Base-by-base conservation (phyloP, 2,113 vertebrate genomes). In the Oncorhynchus kisutch region DNA sequence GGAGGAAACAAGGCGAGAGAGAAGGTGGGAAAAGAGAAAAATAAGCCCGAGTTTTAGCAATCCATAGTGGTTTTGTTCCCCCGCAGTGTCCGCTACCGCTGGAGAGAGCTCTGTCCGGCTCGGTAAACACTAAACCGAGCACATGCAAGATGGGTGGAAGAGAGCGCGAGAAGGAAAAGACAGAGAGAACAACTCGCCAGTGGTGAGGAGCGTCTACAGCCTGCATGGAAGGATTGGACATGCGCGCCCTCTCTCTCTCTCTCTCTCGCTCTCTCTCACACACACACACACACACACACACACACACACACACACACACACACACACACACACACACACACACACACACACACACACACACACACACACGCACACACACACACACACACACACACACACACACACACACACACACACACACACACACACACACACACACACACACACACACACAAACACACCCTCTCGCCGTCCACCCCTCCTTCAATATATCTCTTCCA, bases 41-140 rank as follows among this genome's bases (percentile, higher is more conserved):
- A 16, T 22, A 29, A 22, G 69, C 81, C 82, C 66, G 75, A 67
- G 74, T 83, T 82, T 94, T 84, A 94, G 91, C 91, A 92, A 75
- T 90, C 95, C 96, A 94, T 93, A 83, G 84, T 91, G 86, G 85
- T 82, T 85, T 89, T 71, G 88, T 87, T 93, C 88, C 93, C 94
- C 96, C 94, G 96, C 96, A 96, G 95, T 95, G 95, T 94, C 94
- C 92, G 92, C 89, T 93, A 91, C 94, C 92, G 92, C 89, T 93
- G 91, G 88, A 94, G 93, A 94, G 93, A 93, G 94, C 88, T 81
- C 80, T 73, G 95, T 95, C 95, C 94, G 91, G 90, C 73, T 75
- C 92, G 73, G 93, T 91, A 22, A 91, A 84, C 39, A 90, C 80
- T 90, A 22, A 70, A 49, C 84, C 78, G 81, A 78, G 93, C 94